A percentile compares a stretch with the other conserved stretches of the same genome.
These are phyloP conservation scores for Pyrocoelia pectoralis DNA, from an alignment of 2,888 invertebrate genomes.

Conservation along the genomic window DNA sequence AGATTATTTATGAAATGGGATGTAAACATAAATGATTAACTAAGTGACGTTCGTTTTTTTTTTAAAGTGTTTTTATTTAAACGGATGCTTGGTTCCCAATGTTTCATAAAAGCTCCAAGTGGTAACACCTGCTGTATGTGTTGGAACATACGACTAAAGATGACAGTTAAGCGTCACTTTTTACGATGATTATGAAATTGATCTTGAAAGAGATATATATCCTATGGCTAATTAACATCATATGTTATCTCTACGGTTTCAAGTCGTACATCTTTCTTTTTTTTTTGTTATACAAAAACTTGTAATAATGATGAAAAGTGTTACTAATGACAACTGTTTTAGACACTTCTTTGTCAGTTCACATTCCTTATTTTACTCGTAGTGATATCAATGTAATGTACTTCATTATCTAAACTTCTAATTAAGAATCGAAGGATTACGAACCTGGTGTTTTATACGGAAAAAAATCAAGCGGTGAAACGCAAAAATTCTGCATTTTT, in stretches of 20 bases:
- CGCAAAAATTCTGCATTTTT: no score
- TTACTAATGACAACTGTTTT: background rate
- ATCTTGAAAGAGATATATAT: slow-evolving; percentile 49
- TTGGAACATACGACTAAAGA: slow-evolving; percentile 29
- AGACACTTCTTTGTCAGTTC: background rate
- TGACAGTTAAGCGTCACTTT: slow-evolving; percentile 36
- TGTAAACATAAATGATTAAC: slow-evolving; percentile 8
- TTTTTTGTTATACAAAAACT: background rate
- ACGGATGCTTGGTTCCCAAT: slow-evolving; percentile 51
- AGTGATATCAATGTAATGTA: no score
- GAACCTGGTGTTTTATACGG: no score
- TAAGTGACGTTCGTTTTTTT: slow-evolving; percentile 33
- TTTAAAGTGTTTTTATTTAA: slow-evolving; percentile 44
- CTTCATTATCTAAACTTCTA: no score
- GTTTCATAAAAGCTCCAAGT: slow-evolving; percentile 47
- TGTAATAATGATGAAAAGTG: background rate
- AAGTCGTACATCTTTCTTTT: slow-evolving; percentile 30
- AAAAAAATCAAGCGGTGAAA: no score
- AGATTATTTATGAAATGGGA: slow-evolving; percentile 1
- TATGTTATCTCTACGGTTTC: slow-evolving; percentile 41
- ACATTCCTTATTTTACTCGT: background rate
- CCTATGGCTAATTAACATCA: slow-evolving; percentile 50
- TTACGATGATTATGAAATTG: slow-evolving; percentile 41
- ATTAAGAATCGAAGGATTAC: no score
- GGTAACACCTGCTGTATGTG: slow-evolving; percentile 46